Conservation (phyloP, 2,113 vertebrate species). For the Chascanopsetta lugubris region DNA sequence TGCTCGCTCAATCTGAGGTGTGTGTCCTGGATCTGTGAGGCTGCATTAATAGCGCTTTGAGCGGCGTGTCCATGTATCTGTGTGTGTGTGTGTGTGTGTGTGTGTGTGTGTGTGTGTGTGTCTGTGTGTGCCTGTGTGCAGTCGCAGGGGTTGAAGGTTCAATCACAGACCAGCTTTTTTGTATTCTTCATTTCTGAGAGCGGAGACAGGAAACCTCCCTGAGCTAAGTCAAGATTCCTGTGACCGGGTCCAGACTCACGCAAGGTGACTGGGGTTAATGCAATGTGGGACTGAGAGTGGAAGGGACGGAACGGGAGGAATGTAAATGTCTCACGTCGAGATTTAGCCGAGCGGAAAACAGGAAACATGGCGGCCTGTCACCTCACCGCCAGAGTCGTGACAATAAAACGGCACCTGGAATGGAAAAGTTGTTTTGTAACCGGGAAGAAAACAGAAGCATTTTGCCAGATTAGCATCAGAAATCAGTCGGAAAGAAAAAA, state of each 20-base stretch:
- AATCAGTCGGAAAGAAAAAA: conserved; percentile 28
- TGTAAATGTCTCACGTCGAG: conserved; percentile 48
- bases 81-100: not conserved
- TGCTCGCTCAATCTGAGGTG: conserved; percentile 51
- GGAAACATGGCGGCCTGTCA: not conserved
- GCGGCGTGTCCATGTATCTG: not conserved
- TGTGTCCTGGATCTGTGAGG: conserved; percentile 37
- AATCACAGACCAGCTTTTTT: not conserved
- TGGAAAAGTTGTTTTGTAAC: conserved; percentile 15
- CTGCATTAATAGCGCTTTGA: conserved; percentile 63
- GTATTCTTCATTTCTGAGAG: conserved; percentile 1
- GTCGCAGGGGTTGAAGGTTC: conserved; percentile 3
- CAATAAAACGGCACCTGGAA: conserved; percentile 12
- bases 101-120: conserved; percentile 1
- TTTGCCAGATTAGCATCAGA: conserved; percentile 46
- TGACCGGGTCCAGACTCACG: conserved; percentile 12
- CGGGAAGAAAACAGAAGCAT: conserved; percentile 12
- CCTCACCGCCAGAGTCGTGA: not conserved
- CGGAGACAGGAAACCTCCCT: conserved; percentile 12
- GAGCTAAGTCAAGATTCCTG: conserved; percentile 23
- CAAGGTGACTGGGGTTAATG: conserved; percentile 61
- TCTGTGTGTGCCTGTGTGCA: conserved; percentile 17
- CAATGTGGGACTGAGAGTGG: conserved; percentile 58
- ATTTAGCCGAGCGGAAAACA: conserved; percentile 18
- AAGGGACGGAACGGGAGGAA: conserved; percentile 28